Percentiles rank a stretch among this genome's conserved stretches.
Evolutionary conservation across 1,140 invertebrate species (phyloP).

Genomic region (Triops cancriformis): DNA sequence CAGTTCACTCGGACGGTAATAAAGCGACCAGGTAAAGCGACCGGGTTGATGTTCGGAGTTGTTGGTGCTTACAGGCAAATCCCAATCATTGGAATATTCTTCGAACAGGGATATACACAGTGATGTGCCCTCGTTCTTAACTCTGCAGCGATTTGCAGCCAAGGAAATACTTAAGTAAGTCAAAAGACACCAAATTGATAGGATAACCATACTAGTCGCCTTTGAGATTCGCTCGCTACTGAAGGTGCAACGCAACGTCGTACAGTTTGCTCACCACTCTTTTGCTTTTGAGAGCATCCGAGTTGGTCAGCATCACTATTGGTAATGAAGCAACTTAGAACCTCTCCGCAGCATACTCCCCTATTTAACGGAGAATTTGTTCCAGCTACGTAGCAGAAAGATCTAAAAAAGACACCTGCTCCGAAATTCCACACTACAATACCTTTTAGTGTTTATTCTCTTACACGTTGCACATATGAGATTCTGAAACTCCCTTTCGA

Average conservation of each 20-base stretch:
- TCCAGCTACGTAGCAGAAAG: background rate
- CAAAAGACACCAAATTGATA: background rate
- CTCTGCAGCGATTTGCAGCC: background rate
- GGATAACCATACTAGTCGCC: background rate
- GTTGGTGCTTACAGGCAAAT: background rate
- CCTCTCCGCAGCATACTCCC: background rate
- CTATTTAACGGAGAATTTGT: background rate
- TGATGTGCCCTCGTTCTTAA: background rate
- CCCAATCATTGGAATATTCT: background rate
- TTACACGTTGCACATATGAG: background rate
- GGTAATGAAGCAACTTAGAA: background rate
- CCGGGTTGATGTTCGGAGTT: background rate
- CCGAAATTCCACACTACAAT: background rate
- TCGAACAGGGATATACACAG: background rate
- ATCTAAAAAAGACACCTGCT: background rate
- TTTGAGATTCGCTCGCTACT: background rate
- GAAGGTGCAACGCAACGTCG: background rate
- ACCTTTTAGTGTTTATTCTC: background rate
- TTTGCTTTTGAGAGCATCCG: background rate
- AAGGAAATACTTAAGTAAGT: background rate
- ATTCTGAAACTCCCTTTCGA: no score
- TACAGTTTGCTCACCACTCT: background rate
- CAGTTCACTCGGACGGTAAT: background rate
- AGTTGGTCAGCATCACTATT: background rate
- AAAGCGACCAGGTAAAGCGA: background rate